Percentiles rank a stretch among this genome's conserved stretches.
phyloP scores from a whole-genome alignment of 2,888 invertebrate genomes.

The Lutraria lutraria region DNA sequence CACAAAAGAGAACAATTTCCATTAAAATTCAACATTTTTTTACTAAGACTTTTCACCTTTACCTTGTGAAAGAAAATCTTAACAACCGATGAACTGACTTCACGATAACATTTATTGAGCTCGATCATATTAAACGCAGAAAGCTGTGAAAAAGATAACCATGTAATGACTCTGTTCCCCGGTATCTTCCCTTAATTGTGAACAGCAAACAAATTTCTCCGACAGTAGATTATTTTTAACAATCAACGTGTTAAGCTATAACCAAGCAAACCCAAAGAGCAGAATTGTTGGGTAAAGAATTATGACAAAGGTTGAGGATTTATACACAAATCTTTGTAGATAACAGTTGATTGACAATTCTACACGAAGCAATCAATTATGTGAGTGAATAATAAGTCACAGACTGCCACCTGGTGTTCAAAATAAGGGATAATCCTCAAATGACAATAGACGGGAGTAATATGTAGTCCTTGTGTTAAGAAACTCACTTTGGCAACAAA shows the following conservation, averaged over 20 bases:
- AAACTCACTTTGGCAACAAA: not conserved
- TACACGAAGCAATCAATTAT: slow-evolving; percentile 28
- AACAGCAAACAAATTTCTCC: slow-evolving; percentile 38
- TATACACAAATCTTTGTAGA: slow-evolving; percentile 33
- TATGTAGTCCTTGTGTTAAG: not conserved
- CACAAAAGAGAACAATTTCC: slow-evolving; percentile 45
- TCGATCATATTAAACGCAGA: slow-evolving; percentile 20
- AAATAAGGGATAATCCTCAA: not conserved
- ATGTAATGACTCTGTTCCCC: slow-evolving; percentile 3
- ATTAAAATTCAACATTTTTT: slow-evolving; percentile 43
- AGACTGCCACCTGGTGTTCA: slow-evolving; percentile 15
- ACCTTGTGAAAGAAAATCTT: slow-evolving; percentile 21
- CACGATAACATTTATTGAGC: slow-evolving; percentile 35
- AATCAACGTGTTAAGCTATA: slow-evolving; percentile 26
- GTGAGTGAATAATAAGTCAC: not conserved
- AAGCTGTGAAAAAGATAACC: slow-evolving; percentile 51
- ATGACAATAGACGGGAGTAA: not conserved
- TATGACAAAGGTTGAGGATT: slow-evolving; percentile 45
- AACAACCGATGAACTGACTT: slow-evolving; percentile 27
- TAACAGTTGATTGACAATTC: slow-evolving; percentile 48
- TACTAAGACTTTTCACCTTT: slow-evolving; percentile 38
- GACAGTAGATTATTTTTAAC: slow-evolving; percentile 45
- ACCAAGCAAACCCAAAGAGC: slow-evolving; percentile 20
- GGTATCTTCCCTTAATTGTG: slow-evolving; percentile 35
- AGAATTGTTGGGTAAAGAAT: slow-evolving; percentile 33